These are phyloP conservation scores for Pachycephala philippinensis DNA, from an alignment of 2,113 vertebrate species.

Conservation along the genomic window DNA sequence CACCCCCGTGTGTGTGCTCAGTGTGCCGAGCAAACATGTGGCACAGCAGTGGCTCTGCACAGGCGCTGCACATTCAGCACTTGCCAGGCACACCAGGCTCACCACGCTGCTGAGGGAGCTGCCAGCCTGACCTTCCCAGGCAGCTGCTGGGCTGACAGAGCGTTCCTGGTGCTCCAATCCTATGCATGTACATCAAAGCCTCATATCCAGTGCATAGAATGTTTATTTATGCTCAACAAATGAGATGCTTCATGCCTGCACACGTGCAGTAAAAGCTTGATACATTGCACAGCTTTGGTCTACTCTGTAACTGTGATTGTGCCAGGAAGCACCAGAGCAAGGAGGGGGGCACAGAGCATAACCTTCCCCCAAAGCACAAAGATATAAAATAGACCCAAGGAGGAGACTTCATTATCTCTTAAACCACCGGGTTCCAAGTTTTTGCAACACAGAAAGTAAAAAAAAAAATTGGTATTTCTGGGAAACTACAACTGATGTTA, in stretches of 20 bases:
- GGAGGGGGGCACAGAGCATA: neutral
- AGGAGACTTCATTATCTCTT: neutral
- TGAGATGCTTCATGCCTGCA: neutral
- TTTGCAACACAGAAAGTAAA: neutral
- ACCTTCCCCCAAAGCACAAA: neutral
- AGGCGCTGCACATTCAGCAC: neutral
- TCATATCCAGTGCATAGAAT: neutral
- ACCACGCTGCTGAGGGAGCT: neutral
- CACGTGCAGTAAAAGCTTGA: neutral
- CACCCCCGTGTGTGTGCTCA: accelerated
- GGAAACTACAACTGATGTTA: neutral
- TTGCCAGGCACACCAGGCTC: neutral
- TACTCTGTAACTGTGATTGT: neutral
- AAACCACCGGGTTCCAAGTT: neutral
- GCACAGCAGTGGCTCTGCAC: neutral
- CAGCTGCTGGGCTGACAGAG: neutral
- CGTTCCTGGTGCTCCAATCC: neutral
- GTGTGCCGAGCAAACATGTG: accelerated
- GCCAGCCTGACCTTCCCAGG: neutral
- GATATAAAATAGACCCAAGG: accelerated
- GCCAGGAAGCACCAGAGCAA: neutral
- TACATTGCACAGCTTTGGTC: neutral
- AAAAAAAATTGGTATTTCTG: neutral
- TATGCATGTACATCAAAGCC: neutral
- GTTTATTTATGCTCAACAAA: neutral